Percentiles rank a stretch among this genome's conserved stretches.
phyloP scores from a whole-genome alignment of 2,113 vertebrate genomes.

The Tachycineta bicolor region DNA sequence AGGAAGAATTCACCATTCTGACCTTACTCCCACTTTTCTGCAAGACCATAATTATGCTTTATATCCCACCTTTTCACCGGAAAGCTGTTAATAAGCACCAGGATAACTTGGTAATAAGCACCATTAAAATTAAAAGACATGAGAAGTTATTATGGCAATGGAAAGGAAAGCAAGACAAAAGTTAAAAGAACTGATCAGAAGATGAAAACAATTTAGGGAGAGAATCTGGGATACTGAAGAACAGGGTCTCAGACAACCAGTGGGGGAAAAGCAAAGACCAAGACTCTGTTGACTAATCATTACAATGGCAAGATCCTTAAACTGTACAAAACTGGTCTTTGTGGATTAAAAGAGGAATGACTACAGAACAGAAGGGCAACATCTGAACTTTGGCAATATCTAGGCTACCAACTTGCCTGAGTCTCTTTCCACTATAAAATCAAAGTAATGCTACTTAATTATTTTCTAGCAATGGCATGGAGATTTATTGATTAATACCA shows the following conservation, averaged over 20 bases:
- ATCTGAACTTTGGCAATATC: neutral
- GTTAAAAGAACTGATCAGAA: neutral
- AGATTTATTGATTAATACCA: neutral
- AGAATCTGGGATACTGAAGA: neutral
- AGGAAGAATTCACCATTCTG: neutral
- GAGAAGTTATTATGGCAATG: neutral
- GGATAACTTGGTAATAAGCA: neutral
- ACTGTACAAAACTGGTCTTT: neutral
- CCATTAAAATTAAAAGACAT: neutral
- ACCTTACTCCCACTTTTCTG: neutral
- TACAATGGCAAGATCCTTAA: neutral
- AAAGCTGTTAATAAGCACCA: slow-evolving; percentile 2
- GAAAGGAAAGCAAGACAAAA: neutral
- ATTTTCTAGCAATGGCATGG: neutral
- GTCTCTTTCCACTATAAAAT: neutral
- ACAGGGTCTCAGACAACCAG: neutral
- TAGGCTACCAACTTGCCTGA: neutral
- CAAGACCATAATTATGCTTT: neutral
- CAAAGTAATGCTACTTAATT: neutral
- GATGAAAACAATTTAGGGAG: neutral
- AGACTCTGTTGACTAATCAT: neutral
- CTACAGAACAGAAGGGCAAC: neutral
- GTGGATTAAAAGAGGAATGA: neutral
- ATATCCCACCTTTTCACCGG: neutral
- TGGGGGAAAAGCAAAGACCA: neutral